Percentiles rank a stretch among this genome's conserved stretches.
Evolutionary conservation across 2,797 vertebrate genomes (phyloP).

Genomic region (Melanotaenia trifasciata): DNA sequence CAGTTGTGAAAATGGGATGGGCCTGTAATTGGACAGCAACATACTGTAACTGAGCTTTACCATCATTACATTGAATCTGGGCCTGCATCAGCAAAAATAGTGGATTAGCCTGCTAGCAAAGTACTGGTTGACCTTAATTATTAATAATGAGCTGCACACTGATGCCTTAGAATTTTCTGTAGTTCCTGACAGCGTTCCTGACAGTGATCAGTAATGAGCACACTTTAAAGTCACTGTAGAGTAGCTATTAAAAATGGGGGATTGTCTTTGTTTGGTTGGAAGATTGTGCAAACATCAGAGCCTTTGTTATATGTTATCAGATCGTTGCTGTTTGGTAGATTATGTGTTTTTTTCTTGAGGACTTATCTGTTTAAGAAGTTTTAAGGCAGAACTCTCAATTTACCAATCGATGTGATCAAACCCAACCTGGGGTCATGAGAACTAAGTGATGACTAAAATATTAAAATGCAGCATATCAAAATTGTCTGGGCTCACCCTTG

Average conservation of each 20-base stretch:
- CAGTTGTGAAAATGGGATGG: constrained; percentile 33
- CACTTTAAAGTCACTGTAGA: constrained; percentile 6
- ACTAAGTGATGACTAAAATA: background rate
- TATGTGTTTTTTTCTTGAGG: background rate
- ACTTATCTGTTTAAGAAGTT: background rate
- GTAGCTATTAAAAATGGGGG: background rate
- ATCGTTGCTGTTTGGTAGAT: background rate
- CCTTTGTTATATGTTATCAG: background rate
- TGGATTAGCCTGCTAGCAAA: constrained; percentile 52
- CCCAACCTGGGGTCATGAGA: constrained; percentile 3
- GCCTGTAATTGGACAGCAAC: constrained; percentile 51
- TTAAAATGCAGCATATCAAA: no score
- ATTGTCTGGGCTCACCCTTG: no score
- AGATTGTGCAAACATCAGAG: background rate
- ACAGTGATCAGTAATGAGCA: constrained; percentile 25
- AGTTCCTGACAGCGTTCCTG: constrained; percentile 23
- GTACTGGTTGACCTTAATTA: constrained; percentile 58
- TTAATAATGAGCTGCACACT: constrained; percentile 59
- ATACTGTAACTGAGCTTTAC: constrained; percentile 43
- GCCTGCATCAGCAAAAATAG: constrained; percentile 50
- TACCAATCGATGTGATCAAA: background rate
- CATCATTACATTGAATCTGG: constrained; percentile 29
- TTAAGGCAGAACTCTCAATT: constrained; percentile 21
- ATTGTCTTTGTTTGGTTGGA: background rate
- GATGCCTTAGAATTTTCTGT: constrained; percentile 37